Conservation (phyloP, 2,797 vertebrate genomes). For the Rhyacichthys aspro region DNA sequence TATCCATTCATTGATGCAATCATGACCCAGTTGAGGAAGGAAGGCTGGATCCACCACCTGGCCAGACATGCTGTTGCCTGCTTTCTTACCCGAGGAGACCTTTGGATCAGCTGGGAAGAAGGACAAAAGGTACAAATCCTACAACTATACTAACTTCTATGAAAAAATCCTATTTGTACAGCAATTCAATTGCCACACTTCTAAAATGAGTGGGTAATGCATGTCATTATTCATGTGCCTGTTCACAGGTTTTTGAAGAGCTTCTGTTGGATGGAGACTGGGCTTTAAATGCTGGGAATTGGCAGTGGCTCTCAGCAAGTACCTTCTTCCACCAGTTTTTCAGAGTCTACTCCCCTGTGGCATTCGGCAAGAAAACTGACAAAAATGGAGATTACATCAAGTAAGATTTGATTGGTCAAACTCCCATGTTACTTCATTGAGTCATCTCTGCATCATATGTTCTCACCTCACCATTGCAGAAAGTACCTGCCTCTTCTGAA, state of each 20-base stretch:
- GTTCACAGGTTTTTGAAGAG: slow-evolving; percentile 77
- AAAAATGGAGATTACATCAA: slow-evolving; percentile 80
- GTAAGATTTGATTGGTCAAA: slow-evolving; percentile 51
- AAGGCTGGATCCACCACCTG: slow-evolving; percentile 85
- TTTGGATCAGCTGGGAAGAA: slow-evolving; percentile 83
- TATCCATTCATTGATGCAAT: slow-evolving; percentile 82
- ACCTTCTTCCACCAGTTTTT: slow-evolving; percentile 83
- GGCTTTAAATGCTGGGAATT: slow-evolving; percentile 82
- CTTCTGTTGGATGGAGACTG: slow-evolving; percentile 80
- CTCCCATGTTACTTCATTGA: background rate
- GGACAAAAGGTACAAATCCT: slow-evolving; percentile 73
- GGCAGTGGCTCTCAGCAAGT: slow-evolving; percentile 83
- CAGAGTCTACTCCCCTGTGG: slow-evolving; percentile 76
- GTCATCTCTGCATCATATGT: fast-evolving
- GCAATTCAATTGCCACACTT: too few species aligned
- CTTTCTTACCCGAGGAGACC: slow-evolving; percentile 80
- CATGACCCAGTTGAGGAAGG: slow-evolving; percentile 80
- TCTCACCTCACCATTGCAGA: slow-evolving; percentile 37
- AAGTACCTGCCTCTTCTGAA: slow-evolving; percentile 82
- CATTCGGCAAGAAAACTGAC: slow-evolving; percentile 82
- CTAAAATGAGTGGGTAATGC: background rate
- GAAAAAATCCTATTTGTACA: background rate
- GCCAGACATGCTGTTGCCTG: slow-evolving; percentile 80
- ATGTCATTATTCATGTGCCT: background rate
- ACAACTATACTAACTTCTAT: background rate